A percentile compares a stretch with the other conserved stretches of the same genome.
phyloP scores from a whole-genome alignment of 2,113 vertebrate genomes.

The Phrynocephalus versicolor region DNA sequence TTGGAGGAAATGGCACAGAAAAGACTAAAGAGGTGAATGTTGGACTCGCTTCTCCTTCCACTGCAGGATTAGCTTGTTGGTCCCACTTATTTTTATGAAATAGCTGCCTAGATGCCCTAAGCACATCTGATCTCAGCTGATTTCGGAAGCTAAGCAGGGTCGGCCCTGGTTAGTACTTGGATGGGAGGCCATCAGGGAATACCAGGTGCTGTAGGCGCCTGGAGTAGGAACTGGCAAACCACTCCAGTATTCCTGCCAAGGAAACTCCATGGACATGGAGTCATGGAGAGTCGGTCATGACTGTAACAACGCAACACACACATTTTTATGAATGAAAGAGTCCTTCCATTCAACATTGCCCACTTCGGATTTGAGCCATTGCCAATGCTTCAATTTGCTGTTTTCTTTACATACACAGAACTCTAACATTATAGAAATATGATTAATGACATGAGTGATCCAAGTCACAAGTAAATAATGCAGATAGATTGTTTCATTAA shows the following conservation, averaged over 20 bases:
- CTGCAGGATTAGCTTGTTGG: not conserved
- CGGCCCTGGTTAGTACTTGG: too few species aligned
- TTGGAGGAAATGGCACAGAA: not conserved
- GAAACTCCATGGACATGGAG: too few species aligned
- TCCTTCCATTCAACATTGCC: not conserved
- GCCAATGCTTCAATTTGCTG: conserved; percentile 26
- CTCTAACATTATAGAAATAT: conserved; percentile 58
- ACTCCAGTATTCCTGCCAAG: too few species aligned
- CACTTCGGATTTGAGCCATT: not conserved
- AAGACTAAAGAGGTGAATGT: not conserved
- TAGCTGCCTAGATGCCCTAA: too few species aligned
- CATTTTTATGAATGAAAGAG: not conserved
- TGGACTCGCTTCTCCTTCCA: not conserved
- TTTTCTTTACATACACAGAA: conserved; percentile 10
- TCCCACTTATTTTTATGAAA: not conserved
- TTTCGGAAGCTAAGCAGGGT: too few species aligned
- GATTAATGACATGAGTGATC: conserved; percentile 74
- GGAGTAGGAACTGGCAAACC: too few species aligned
- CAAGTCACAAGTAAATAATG: conserved; percentile 76
- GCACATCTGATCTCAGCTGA: too few species aligned
- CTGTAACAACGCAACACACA: too few species aligned
- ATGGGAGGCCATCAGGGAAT: too few species aligned
- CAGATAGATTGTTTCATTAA: conserved; percentile 78
- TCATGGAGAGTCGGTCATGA: too few species aligned
- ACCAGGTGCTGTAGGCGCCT: too few species aligned